Base-by-base conservation (phyloP, 1,140 invertebrate species). In the Rhyacophila brunnea region DNA sequence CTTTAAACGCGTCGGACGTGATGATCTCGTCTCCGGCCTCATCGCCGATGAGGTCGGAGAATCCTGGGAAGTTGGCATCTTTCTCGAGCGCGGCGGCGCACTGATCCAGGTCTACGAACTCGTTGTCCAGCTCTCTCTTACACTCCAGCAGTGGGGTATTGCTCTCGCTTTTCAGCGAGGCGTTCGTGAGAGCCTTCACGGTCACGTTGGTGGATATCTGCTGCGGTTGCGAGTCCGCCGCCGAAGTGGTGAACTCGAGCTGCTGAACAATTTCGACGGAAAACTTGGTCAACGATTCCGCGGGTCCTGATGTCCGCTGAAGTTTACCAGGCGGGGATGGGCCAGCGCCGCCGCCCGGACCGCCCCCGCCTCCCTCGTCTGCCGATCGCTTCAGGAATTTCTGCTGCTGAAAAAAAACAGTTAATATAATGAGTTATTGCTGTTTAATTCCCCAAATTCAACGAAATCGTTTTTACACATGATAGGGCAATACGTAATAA, bases 151-250 rank as follows among this genome's bases (percentile, higher is more conserved):
- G 68, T 70, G 73, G 45, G 69, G 74, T 14, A 53, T 83, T 72
- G 57, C 84, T 79, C 72, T 89, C 87, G 67, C 88, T 90, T 65
- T 91, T 91, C 40, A 90, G 86, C 42, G 89, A 89, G 2, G 89
- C 86, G 68, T 92, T 92, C 28, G 90, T 87, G 50, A 92, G 79
- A 0, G 92, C 89, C 70, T 93, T 94, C 32, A 95, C 91, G 6
- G 91, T 93, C n/a, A 95, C 91, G 76, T 93, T 94, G 40, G 92
- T 93, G 20, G 91, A 92, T 48, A 93, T 93, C 70, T 92, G 91
- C 67, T 93, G 91, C n/a, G 89, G 86, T 67, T 90, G 89, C 6
- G 88, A 88, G 70, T 89, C 88, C 19, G 88, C 85, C 35, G 87
- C 87, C 5, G 88, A 90, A 18, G 90, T 92, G 18, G 90, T 92